phyloP scores from a whole-genome alignment of 2,113 vertebrate genomes.

The Aleadryas rufinucha region DNA sequence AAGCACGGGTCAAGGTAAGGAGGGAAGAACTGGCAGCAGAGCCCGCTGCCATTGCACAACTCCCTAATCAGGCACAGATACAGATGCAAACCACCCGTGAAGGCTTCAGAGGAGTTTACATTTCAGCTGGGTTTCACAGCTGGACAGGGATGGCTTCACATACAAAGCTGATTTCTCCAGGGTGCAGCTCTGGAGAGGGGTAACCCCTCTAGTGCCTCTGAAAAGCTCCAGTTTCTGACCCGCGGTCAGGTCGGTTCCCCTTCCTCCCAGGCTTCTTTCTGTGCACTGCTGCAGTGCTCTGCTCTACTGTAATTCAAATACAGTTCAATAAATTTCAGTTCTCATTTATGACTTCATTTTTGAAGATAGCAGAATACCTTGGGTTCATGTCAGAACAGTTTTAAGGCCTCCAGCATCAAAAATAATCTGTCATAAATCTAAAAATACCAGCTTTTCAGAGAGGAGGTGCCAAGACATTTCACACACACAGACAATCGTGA shows the following conservation, averaged over 20 bases:
- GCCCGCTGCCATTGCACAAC: neutral
- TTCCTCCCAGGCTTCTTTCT: neutral
- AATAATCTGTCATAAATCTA: neutral
- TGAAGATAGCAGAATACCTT: neutral
- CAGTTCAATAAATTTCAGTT: neutral
- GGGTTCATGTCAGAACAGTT: conserved; percentile 16
- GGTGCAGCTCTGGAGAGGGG: neutral
- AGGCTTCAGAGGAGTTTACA: neutral
- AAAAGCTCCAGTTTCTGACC: neutral
- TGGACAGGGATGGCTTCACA: neutral
- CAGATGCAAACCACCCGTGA: neutral
- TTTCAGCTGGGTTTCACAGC: conserved; percentile 6
- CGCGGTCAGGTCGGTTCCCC: neutral
- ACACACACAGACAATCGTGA: neutral
- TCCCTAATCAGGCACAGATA: neutral
- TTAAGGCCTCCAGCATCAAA: conserved; percentile 13
- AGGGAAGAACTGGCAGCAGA: neutral
- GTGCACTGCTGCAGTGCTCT: neutral
- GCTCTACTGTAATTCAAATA: neutral
- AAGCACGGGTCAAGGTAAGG: neutral
- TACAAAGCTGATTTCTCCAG: neutral
- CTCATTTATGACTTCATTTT: neutral
- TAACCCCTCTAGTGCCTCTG: neutral
- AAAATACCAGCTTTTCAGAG: neutral
- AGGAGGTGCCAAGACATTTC: neutral